Percentiles rank a stretch among this genome's conserved stretches.
phyloP scores from a whole-genome alignment of 2,113 vertebrate genomes.

The Dasyprocta punctata region DNA sequence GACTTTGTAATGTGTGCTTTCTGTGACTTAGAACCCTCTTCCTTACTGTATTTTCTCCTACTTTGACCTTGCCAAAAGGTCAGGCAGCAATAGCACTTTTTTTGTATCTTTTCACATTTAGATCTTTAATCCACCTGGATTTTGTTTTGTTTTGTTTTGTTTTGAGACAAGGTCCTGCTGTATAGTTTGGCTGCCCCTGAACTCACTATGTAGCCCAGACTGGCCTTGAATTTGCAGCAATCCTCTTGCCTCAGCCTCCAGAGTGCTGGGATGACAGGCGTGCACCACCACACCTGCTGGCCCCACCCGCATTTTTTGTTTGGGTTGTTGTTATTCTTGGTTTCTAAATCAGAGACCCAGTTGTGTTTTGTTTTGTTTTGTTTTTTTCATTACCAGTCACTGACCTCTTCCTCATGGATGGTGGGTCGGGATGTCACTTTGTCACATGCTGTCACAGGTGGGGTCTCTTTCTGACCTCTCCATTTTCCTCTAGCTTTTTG shows the following conservation, averaged over 20 bases:
- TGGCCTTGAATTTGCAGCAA: no score
- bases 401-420: not conserved
- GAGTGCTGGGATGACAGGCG: no score
- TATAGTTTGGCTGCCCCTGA: no score
- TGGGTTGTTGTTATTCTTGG: not conserved
- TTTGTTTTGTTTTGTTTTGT: not conserved
- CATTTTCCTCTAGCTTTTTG: not conserved
- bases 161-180: no score
- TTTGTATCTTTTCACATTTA: not conserved
- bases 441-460: not conserved
- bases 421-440: not conserved
- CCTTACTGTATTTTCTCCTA: not conserved
- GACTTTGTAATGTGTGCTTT: not conserved
- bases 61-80: not conserved
- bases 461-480: not conserved
- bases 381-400: not conserved
- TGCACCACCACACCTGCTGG: no score
- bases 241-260: no score
- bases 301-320: no score
- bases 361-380: not conserved
- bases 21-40: not conserved
- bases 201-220: no score
- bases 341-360: not conserved
- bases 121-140: not conserved
- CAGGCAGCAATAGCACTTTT: not conserved